These are phyloP conservation scores for Bursaphelenchus mucronatus DNA, from an alignment of 1,140 invertebrate genomes.

Conservation along the genomic window DNA sequence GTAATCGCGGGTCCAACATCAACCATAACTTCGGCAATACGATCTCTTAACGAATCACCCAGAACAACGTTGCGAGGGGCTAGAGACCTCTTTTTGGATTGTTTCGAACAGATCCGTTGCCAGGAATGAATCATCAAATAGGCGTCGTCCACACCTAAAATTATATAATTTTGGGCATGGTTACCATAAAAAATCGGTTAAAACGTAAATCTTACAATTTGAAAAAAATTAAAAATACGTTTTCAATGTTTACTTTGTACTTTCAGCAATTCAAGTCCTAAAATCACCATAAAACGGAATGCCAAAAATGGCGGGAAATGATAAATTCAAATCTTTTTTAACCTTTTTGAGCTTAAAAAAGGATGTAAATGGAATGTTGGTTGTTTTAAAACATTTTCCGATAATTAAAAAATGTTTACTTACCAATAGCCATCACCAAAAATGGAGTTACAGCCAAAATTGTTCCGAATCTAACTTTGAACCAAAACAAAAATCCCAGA, in stretches of 20 bases:
- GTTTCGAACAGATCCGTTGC: slow-evolving; percentile 40
- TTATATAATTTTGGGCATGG: slow-evolving; percentile 1
- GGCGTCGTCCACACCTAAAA: slow-evolving; percentile 52
- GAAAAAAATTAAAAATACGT: no score
- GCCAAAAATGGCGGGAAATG: no score
- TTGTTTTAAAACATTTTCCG: no score
- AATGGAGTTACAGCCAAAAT: slow-evolving; percentile 52
- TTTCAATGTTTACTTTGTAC: no score
- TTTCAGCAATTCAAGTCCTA: no score
- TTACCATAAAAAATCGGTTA: neutral
- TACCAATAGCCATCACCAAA: slow-evolving; percentile 51
- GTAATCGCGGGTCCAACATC: slow-evolving; percentile 50
- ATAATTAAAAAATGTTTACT: neutral
- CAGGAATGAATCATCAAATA: slow-evolving; percentile 52
- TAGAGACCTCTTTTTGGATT: slow-evolving; percentile 13
- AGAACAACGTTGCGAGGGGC: neutral
- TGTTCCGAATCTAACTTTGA: slow-evolving; percentile 49
- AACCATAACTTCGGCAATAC: slow-evolving; percentile 38
- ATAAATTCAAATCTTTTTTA: no score
- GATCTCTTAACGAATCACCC: slow-evolving; percentile 25
- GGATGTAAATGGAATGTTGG: no score
- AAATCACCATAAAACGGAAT: no score
- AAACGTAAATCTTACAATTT: slow-evolving; percentile 10
- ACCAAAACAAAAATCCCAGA: slow-evolving; percentile 51
- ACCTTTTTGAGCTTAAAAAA: no score